Base-by-base conservation (phyloP, 2,113 vertebrate species). In the Brachypodius melanocephalos region DNA sequence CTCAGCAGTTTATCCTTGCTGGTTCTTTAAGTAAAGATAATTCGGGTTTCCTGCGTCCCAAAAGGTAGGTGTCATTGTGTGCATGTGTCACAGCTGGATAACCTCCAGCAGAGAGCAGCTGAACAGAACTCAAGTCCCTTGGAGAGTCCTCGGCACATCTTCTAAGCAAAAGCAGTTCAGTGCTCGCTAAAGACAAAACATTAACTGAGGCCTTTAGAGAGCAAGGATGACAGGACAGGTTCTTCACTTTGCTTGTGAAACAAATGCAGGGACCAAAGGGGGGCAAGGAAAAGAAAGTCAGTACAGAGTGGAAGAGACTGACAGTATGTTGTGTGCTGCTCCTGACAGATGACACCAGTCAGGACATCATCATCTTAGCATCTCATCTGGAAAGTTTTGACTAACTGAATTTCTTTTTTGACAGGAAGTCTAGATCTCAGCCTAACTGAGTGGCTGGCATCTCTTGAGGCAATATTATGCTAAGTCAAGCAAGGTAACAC, bases 381-480 rank as follows among this genome's bases (percentile, higher is more conserved):
- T 79, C 81, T 85, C 71, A 74, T 54, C 77, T 93, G 88, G 88
- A 91, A 95, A 96, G 55, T 91, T 96, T n/a, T 90, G 77, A 81
- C 80, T 95, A 69, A 90, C 24, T 58, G 75, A 72, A 29, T 88
- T 94, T 69, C 54, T 1, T 38, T 96, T 93, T 94, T 85, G 38
- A 85, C 87, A 96, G 51, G 68, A 96, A 90, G 59, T 61, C 46
- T 65, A 79, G 77, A 69, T 43, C 85, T 92, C 14, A 90, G 51
- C 43, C 80, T 74, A 80, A 65, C 31, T 94, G 57, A 52, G 55
- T 46, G 52, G 34, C 79, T 90, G 68, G 83, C 68, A 93, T 90
- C 78, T 95, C 91, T 86, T n/a, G 12, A 89, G 84, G 83, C n/a
- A 51, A n/a, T 34, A 18, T 61, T 40, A 16, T 38, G 40, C 52